Evolutionary conservation across 2,113 vertebrate species (phyloP).

Genomic region (Sceloporus undulatus): DNA sequence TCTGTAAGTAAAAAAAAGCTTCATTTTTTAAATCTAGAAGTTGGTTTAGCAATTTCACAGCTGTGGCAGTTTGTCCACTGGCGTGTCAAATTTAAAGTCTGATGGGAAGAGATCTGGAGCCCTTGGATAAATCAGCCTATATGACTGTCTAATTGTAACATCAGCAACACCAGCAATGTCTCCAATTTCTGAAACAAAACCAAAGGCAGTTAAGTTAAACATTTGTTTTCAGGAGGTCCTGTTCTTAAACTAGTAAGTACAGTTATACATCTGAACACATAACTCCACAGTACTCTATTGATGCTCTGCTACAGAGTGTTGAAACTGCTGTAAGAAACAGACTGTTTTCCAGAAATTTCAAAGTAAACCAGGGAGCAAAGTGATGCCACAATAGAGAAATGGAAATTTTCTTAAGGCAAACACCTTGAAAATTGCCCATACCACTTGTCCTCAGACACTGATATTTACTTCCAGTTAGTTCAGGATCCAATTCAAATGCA

Average conservation of each 20-base stretch:
- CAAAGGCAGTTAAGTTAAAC: constrained; percentile 34
- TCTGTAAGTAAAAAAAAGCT: constrained; percentile 69
- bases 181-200: constrained; percentile 89
- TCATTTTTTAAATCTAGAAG: constrained; percentile 42
- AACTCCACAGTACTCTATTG: not conserved
- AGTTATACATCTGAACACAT: not conserved
- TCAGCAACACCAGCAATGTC: constrained; percentile 99
- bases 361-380: not conserved
- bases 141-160: constrained; percentile 98
- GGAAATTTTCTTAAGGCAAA: not conserved
- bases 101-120: constrained; percentile 97
- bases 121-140: constrained; percentile 95
- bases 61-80: constrained; percentile 96
- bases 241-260: not conserved
- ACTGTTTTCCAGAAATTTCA: not conserved
- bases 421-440: not conserved
- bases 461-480: not conserved
- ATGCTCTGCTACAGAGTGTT: not conserved
- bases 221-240: not conserved
- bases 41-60: constrained; percentile 80
- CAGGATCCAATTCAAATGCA: not conserved
- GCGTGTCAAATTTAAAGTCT: constrained; percentile 99
- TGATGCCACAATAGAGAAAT: not conserved
- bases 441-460: too few species aligned
- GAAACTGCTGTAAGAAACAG: not conserved